Conservation (phyloP, 2,888 invertebrate species). For the Dasypolia templi region DNA sequence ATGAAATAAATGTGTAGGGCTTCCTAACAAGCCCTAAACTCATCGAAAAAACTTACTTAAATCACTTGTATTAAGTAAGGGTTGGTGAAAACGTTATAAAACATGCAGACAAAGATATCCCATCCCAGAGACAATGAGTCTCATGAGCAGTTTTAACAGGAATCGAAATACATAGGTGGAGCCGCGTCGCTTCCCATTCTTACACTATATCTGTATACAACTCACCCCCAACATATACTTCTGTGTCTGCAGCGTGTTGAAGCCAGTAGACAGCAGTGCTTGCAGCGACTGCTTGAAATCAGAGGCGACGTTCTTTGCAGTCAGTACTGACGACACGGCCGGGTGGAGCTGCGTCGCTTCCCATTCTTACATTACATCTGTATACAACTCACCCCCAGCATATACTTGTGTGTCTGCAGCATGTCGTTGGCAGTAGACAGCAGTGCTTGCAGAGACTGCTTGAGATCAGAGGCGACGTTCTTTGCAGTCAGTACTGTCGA, state of each 20-base stretch:
- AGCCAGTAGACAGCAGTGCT: conserved; percentile 90
- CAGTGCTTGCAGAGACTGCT: conserved; percentile 89
- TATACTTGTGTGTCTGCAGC: conserved; percentile 88
- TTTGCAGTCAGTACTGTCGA: conserved; percentile 87
- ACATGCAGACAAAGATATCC: no score
- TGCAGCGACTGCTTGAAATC: conserved; percentile 91
- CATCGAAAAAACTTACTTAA: no score
- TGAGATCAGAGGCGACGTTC: conserved; percentile 88
- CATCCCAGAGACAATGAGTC: no score
- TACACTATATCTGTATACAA: background rate
- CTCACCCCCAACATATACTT: conserved; percentile 91
- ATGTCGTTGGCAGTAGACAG: conserved; percentile 90
- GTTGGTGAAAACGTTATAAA: no score
- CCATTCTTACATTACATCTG: conserved; percentile 61
- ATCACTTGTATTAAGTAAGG: no score
- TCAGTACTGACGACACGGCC: conserved; percentile 87
- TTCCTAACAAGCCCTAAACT: no score
- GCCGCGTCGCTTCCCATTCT: no score
- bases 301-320: conserved; percentile 85
- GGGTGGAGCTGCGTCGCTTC: conserved; percentile 91
- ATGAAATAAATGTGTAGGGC: no score
- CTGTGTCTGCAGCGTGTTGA: conserved; percentile 87
- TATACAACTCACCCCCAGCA: conserved; percentile 89
- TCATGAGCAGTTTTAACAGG: no score
- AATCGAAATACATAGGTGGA: no score